Conservation (phyloP, 2,797 vertebrate genomes). For the Pteronotus mesoamericanus region DNA sequence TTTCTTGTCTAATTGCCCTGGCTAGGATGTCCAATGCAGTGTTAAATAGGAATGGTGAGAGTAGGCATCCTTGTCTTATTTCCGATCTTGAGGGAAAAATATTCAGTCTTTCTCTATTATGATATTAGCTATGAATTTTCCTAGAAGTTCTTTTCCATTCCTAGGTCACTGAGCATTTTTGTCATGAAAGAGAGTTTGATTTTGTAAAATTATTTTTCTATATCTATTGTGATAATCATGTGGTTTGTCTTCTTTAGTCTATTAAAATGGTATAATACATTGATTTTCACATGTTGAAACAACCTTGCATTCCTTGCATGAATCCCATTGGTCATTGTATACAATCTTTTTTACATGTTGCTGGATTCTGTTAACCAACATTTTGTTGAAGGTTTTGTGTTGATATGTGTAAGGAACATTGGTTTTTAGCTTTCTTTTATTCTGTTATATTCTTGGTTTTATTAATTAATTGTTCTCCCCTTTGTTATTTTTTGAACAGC, state of each 20-base stretch:
- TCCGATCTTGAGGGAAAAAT: not conserved
- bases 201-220: not conserved
- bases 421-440: not conserved
- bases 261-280: not conserved
- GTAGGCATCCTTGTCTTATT: not conserved
- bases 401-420: not conserved
- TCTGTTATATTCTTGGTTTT: not conserved
- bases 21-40: not conserved
- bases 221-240: not conserved
- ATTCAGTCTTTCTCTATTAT: not conserved
- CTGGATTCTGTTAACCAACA: not conserved
- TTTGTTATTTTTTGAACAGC: not conserved
- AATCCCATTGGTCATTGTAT: not conserved
- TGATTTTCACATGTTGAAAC: not conserved
- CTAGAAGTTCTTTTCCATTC: not conserved
- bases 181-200: not conserved
- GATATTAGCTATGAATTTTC: not conserved
- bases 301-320: not conserved
- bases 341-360: not conserved
- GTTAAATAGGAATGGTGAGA: not conserved
- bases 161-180: not conserved
- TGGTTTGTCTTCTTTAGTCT: not conserved
- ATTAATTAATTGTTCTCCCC: not conserved
- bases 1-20: not conserved
- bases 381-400: not conserved